A percentile compares a stretch with the other conserved stretches of the same genome.
phyloP scores from a whole-genome alignment of 2,797 vertebrate species.

The Trichosurus vulpecula region DNA sequence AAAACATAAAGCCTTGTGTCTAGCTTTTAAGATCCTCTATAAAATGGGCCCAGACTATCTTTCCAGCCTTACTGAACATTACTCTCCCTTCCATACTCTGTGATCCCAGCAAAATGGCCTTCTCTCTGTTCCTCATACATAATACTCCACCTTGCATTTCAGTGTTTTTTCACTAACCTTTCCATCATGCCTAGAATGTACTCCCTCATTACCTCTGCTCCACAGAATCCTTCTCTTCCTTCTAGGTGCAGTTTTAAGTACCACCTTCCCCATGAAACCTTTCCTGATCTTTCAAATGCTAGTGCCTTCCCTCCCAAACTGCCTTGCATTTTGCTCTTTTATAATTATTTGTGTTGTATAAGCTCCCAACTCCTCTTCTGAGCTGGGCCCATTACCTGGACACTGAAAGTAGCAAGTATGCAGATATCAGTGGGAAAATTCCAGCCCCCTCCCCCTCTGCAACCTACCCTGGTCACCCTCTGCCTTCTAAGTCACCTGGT shows the following conservation, averaged over 20 bases:
- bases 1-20: not conserved
- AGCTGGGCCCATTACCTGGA: not conserved
- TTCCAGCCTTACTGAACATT: not conserved
- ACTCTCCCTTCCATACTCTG: not conserved
- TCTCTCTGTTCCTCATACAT: not conserved
- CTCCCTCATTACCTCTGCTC: not conserved
- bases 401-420: not conserved
- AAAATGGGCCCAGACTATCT: not conserved
- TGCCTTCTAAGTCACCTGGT: not conserved
- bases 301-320: not conserved
- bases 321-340: not conserved
- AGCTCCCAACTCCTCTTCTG: not conserved
- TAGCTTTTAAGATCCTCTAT: not conserved
- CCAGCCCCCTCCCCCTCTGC: too few relatives aligned
- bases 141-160: not conserved
- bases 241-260: not conserved
- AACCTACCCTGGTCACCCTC: not conserved
- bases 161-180: not conserved
- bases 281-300: not conserved
- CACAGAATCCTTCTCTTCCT: not conserved
- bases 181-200: not conserved
- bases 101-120: not conserved
- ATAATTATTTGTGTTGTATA: not conserved
- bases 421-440: not conserved
- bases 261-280: not conserved